phyloP scores from a whole-genome alignment of 2,113 vertebrate genomes.

The Leptodactylus fuscus region DNA sequence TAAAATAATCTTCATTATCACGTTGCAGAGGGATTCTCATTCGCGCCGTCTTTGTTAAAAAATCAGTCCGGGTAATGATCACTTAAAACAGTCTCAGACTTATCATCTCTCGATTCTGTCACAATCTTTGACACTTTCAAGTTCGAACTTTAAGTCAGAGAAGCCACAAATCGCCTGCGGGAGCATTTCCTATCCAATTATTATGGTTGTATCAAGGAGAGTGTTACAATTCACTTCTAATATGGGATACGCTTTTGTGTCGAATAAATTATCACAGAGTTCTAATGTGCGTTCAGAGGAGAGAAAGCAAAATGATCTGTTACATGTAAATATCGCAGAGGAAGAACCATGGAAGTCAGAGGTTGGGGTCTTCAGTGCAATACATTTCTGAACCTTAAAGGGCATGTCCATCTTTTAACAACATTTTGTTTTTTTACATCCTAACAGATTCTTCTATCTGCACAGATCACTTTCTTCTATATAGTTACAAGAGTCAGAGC shows the following conservation, averaged over 20 bases:
- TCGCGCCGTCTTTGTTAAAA: not conserved
- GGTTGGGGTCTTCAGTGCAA: not conserved
- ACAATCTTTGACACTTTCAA: not conserved
- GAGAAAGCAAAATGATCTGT: not conserved
- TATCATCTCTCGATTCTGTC: conserved; percentile 3
- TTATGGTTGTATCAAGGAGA: conserved; percentile 6
- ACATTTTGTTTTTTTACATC: not conserved
- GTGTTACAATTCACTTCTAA: conserved; percentile 30
- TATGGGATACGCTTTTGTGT: not conserved
- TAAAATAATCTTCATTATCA: not conserved
- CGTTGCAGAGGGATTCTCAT: not conserved
- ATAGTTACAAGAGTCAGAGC: too few relatives aligned
- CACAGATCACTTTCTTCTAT: too few relatives aligned
- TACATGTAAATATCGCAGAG: not conserved
- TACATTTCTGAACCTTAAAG: not conserved
- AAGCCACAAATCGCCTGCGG: conserved; percentile 15
- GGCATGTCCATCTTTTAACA: not conserved
- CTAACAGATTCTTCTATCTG: not conserved
- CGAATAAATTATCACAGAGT: not conserved
- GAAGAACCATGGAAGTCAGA: not conserved
- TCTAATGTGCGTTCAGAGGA: not conserved
- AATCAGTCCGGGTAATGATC: not conserved
- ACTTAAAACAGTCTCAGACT: not conserved
- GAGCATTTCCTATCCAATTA: conserved; percentile 39
- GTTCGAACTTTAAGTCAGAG: conserved; percentile 9